These are phyloP conservation scores for Albula glossodonta DNA, from an alignment of 2,113 vertebrate genomes.

Conservation along the genomic window DNA sequence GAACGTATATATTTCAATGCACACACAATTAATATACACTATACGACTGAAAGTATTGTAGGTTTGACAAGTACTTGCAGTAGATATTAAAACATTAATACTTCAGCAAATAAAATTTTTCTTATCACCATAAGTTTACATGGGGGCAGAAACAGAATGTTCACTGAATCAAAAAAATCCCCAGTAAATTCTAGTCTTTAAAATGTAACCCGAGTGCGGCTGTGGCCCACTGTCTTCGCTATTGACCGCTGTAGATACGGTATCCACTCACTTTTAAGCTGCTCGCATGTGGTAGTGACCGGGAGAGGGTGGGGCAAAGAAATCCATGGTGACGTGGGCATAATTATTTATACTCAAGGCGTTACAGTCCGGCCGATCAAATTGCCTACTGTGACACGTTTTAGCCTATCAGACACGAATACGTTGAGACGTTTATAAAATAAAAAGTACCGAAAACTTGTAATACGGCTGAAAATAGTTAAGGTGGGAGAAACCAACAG, in stretches of 20 bases:
- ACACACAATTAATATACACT: background rate
- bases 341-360: conserved; percentile 17
- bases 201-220: too few relatives aligned
- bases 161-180: background rate
- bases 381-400: background rate
- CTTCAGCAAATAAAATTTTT: background rate
- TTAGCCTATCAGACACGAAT: conserved; percentile 5
- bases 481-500: too few relatives aligned
- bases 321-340: background rate
- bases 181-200: background rate
- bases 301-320: background rate
- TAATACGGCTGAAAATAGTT: too few relatives aligned
- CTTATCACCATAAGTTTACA: background rate
- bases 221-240: background rate
- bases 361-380: conserved; percentile 10
- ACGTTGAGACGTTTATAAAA: background rate
- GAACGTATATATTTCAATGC: background rate
- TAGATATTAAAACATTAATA: background rate
- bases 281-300: background rate
- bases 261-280: background rate
- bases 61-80: background rate
- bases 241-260: background rate
- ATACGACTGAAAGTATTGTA: background rate
- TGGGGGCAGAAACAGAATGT: background rate
- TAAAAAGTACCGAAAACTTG: background rate